These are phyloP conservation scores for Syngnathus typhle DNA, from an alignment of 2,113 vertebrate species.

Conservation along the genomic window DNA sequence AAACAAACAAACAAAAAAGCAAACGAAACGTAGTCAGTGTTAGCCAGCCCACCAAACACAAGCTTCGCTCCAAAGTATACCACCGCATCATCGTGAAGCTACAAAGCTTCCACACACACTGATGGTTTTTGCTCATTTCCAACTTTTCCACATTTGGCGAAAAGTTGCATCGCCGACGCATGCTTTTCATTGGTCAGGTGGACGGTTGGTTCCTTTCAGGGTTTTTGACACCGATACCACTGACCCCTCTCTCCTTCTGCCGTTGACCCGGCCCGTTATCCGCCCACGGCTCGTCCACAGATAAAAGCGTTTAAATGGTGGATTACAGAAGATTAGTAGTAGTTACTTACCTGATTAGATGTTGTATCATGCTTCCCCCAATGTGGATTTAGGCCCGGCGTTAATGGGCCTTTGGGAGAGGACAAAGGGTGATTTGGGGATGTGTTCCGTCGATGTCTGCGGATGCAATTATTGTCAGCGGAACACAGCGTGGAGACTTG, in stretches of 20 bases:
- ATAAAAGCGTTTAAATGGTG: slow-evolving; percentile 50
- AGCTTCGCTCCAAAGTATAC: slow-evolving; percentile 18
- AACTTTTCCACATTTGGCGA: too few species aligned
- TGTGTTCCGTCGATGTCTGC: slow-evolving; percentile 8
- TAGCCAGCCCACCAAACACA: slow-evolving; percentile 31
- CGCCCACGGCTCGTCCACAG: slow-evolving; percentile 39
- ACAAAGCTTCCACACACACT: not conserved
- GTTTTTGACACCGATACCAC: slow-evolving; percentile 22
- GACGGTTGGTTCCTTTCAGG: not conserved
- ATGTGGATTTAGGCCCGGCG: slow-evolving; percentile 22
- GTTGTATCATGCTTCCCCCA: slow-evolving; percentile 36
- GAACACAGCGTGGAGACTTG: not conserved
- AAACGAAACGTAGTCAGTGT: slow-evolving; percentile 14
- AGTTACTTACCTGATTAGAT: slow-evolving; percentile 52
- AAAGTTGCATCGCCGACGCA: too few species aligned
- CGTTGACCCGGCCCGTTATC: slow-evolving; percentile 42
- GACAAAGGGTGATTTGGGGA: slow-evolving; percentile 4
- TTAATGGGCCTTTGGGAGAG: slow-evolving; percentile 8
- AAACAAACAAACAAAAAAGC: not conserved
- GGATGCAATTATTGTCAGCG: slow-evolving; percentile 4
- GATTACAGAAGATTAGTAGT: slow-evolving; percentile 63
- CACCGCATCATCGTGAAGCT: not conserved
- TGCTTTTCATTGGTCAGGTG: not conserved
- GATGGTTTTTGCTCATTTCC: not conserved
- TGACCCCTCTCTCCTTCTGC: slow-evolving; percentile 17